Conservation (phyloP, 1,140 invertebrate species). For the Neodiprion virginianus region DNA sequence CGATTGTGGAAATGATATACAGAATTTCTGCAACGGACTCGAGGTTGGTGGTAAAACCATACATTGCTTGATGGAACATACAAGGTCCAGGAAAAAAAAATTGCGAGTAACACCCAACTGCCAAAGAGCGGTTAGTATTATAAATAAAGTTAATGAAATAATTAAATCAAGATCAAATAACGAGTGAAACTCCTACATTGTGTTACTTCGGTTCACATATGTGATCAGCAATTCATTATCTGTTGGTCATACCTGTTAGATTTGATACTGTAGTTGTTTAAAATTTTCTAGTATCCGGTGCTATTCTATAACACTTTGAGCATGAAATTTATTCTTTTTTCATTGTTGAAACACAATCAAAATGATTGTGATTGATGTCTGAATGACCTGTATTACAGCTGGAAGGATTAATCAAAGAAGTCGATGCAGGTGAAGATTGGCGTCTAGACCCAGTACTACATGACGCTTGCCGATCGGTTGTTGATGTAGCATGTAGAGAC, state of each 20-base stretch:
- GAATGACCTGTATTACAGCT: conserved; percentile 60
- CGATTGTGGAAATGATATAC: conserved; percentile 87
- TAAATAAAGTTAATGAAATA: conserved; percentile 15
- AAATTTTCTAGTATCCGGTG: no score
- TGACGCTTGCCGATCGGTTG: conserved; percentile 84
- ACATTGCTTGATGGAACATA: conserved; percentile 95
- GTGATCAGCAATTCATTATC: no score
- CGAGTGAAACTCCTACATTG: conserved; percentile 3
- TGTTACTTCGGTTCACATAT: neutral
- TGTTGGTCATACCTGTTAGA: conserved; percentile 13
- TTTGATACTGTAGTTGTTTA: no score
- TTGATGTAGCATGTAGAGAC: conserved; percentile 74
- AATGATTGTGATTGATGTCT: no score
- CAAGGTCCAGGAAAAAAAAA: conserved; percentile 67
- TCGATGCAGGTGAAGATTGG: conserved; percentile 90
- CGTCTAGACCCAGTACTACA: conserved; percentile 88
- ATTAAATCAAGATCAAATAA: conserved; percentile 14
- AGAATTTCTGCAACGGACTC: conserved; percentile 73
- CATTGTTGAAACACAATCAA: no score
- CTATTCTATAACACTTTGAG: conserved; percentile 16
- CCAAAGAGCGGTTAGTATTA: conserved; percentile 68
- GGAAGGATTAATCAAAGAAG: conserved; percentile 79
- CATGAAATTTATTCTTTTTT: no score
- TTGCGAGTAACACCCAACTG: conserved; percentile 72
- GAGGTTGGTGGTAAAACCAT: conserved; percentile 88